Evolutionary conservation across 2,113 vertebrate species (phyloP), one percentile per base, ranked within the genome.

Genomic region (Ictalurus punctatus): DNA sequence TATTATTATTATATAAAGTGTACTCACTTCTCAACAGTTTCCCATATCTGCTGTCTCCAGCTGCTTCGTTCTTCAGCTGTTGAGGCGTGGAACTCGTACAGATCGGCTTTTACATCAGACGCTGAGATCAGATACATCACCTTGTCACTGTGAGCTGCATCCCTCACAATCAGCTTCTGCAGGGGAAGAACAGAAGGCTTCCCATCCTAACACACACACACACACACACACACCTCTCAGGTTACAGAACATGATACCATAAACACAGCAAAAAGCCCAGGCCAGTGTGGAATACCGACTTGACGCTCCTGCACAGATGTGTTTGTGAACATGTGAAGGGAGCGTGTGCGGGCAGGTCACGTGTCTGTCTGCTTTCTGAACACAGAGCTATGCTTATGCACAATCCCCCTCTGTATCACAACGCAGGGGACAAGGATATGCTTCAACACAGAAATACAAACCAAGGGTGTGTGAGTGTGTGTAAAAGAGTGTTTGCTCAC

Each of bases 41-140:
- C 92, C 10, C 97, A 95, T 91, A 99, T 97, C 69, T 95, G 91
- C 0, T 89, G 87, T 93, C 95, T 97, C 98, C 98, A 99, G 17
- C 88, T 83, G 40, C 96, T 93, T 58, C 98, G 93, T 34, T 98
- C 98, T 58, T 98, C 96, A 69, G 94, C 96, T 3, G 97, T 98
- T 90, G 93, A 84, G 0, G 96, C 96, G 91, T 97, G 95, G 82
- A 99, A 96, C 94, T 99, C 97, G 2, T 99, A 99, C 98, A 99
- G 98, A 93, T 97, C 97, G 0, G 97, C 97, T 67, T 95, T 94
- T 61, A 94, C 91, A 37, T 95, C 90, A 83, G 96, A 97, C 86
- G 96, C 96, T 0, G 96, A 97, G 93, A 99, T 99, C 30, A 99
- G 95, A 86, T 96, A 99, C 96, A 99, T 97, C 65, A 96, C 97